Conservation (phyloP, 2,797 vertebrate species). For the Ficedula albicollis region DNA sequence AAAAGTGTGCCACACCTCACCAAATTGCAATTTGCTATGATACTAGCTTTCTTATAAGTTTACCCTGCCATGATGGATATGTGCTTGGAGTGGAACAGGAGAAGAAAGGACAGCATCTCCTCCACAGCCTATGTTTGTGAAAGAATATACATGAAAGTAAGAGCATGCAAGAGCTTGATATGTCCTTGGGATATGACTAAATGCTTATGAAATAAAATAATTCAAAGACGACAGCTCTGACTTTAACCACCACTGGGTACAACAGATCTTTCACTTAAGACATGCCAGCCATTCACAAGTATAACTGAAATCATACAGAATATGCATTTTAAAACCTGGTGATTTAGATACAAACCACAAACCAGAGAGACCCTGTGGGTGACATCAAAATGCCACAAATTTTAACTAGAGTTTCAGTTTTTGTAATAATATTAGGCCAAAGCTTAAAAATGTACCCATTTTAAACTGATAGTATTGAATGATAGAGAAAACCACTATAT, state of each 20-base stretch:
- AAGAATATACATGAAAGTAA: not conserved
- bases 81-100: not conserved
- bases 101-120: not conserved
- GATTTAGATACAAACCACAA: not conserved
- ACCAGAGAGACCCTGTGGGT: not conserved
- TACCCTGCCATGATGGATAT: not conserved
- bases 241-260: slow-evolving; percentile 10
- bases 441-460: not conserved
- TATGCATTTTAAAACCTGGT: not conserved
- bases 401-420: not conserved
- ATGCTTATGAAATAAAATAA: slow-evolving; percentile 25
- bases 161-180: not conserved
- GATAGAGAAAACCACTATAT: not conserved
- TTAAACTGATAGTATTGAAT: not conserved
- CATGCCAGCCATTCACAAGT: not conserved
- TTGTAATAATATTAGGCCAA: not conserved
- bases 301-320: not conserved
- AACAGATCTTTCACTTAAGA: not conserved
- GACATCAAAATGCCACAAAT: not conserved
- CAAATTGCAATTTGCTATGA: not conserved
- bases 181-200: slow-evolving; percentile 15
- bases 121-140: not conserved
- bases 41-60: not conserved
- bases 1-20: not conserved
- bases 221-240: slow-evolving; percentile 18